Evolutionary conservation across 2,888 invertebrate genomes (phyloP), one percentile per base, ranked within the genome.

Genomic region (Perithous albicinctus): DNA sequence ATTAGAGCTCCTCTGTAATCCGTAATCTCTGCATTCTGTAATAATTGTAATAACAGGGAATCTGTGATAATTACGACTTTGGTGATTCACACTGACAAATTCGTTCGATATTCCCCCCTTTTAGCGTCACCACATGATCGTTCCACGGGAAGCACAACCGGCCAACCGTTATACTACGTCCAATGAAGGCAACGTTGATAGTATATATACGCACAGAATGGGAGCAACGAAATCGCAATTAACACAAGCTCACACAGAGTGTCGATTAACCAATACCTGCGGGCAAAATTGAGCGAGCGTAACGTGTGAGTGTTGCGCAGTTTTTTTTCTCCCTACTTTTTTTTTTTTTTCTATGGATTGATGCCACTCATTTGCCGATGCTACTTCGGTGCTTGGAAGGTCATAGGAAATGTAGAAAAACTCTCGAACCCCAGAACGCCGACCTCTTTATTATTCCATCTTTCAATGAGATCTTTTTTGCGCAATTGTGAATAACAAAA

Each of bases 351-450:
- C 46, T 54, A 41, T 54, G 26, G 6, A 56, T 32, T 12, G 4
- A 12, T 15, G 43, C 43, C 43, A 43, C 43, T n/a, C n/a, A 32
- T 59, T 29, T 73, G 23, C 51, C 59, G 48, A 80, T 69, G 51
- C 43, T 46, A 15, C 35, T 63, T 41, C 12, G 32, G 32, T 38
- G 51, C 43, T 12, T 15, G 56, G 41, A 69, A 84, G 80, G 76
- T 78, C 83, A 48, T 66, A 78, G 76, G 76, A 80, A 80, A 70
- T 76, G 76, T 66, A 74, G 59, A 80, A 82, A 82, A 80, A 77
- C 18, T 76, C 51, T 78, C 75, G n/a, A 26, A 51, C 38, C 32
- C 70, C 38, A 43, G 72, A 74, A 82, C 70, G 8, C 18, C 48
- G 64, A 75, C 64, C 82, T 66, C 66, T 64, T 82, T 54, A 70